Base-by-base conservation (phyloP, 2,888 invertebrate species). In the Podabrus alpinus region DNA sequence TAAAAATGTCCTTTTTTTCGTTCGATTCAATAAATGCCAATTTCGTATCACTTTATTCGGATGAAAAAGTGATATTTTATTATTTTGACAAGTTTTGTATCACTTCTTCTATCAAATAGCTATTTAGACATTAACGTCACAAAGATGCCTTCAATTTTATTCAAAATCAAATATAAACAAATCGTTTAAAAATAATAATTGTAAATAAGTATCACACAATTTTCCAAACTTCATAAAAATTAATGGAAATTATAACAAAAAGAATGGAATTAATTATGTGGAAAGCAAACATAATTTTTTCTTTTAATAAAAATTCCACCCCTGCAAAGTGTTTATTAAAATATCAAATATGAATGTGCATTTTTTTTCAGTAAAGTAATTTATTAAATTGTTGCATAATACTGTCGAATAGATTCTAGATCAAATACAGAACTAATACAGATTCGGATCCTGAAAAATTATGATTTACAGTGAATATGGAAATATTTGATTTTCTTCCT, bases 1-100 rank as follows among this genome's bases (percentile, higher is more conserved):
- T 79, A 81, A 80, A 80, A 79, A n/a, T 64, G 75, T 75, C 78
- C 76, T 75, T 75, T 79, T 79, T 79, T 72, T 78, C 74, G 76
- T 73, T 69, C 78, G 79, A 77, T 81, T 80, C 79, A 81, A 82
- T 82, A 81, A 81, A 82, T 74, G 80, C 81, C 82, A 81, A 80
- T 81, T 81, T 80, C 71, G 76, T 69, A 80, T 80, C 78, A 75
- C 77, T 79, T 72, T 77, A 21, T 61, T 69, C 62, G 62, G 68
- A 69, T 64, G 62, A 73, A 25, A 73, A 69, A 68, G 45, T 24
- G 62, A 73, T 68, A 64, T 62, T 73, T 29, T 73, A 45, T 45
- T 68, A 73, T 68, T 73, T 62, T 69, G 72, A 68, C 68, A 72
- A 60, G 59, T 72, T 72, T 67, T 72, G 45, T 45, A 45, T 45